Evolutionary conservation across 2,113 vertebrate species (phyloP), one percentile per base, ranked within the genome.

Genomic region (Trematocara variabile): DNA sequence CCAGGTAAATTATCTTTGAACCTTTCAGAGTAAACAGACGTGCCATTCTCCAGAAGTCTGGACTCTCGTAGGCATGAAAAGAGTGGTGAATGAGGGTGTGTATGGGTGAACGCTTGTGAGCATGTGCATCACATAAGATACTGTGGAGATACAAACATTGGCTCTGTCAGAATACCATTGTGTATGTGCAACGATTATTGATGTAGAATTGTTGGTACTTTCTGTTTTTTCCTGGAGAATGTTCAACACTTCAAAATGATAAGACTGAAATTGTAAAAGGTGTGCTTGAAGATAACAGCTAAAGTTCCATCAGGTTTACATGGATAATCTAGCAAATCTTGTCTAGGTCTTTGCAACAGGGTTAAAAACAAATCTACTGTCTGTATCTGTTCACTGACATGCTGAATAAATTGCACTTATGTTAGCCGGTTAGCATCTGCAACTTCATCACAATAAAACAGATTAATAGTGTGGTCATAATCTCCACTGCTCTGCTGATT

Each of bases 1-100:
- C 95, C 94, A 96, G 94, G 93, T 94, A 96, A 96, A 96, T 95
- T 95, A 95, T 94, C 93, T 95, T 94, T 94, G 92, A 96, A 96
- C 93, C 92, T 93, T 95, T 93, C 93, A 84, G 91, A 94, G 94
- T 95, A 95, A 96, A 95, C 94, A 96, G 92, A 94, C 94, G 84
- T 91, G 86, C 85, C 88, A 73, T 95, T 94, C 90, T 93, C 75
- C 90, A 63, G 82, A 85, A 94, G 87, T 79, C 90, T 80, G 75
- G 82, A 86, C 82, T 91, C 88, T 91, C 77, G 53, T 55, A 82
- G 20, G 78, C 68, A 90, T 78, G 79, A 82, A 93, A 92, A 78
- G 68, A 56, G 30, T 48, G 60, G 63, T 54, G 86, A 56, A 77
- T 63, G 83, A 25, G 41, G 13, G 33, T 46, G 63, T 75, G 80